Percentiles rank a stretch among this genome's conserved stretches.
phyloP scores from a whole-genome alignment of 1,140 invertebrate genomes.

The Sweltsa coloradensis region DNA sequence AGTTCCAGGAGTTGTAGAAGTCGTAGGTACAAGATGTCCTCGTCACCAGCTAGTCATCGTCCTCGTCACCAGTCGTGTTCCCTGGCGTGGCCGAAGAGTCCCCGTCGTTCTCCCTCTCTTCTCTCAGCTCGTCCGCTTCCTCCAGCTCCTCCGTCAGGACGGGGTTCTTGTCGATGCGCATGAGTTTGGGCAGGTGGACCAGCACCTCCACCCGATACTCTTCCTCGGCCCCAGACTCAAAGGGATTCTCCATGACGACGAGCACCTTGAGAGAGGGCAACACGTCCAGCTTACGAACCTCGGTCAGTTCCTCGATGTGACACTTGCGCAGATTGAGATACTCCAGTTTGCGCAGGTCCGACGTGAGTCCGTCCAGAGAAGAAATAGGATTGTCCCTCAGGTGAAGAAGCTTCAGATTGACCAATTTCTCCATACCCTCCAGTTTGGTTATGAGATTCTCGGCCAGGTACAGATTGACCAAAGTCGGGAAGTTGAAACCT shows the following conservation, averaged over 20 bases:
- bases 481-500: conserved; percentile 28
- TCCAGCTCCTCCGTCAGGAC: conserved; percentile 32
- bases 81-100: neutral
- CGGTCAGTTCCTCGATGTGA: conserved; percentile 32
- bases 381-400: conserved; percentile 36
- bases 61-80: neutral
- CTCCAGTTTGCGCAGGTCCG: conserved; percentile 27
- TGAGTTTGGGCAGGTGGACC: conserved; percentile 32
- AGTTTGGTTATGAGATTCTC: conserved; percentile 32
- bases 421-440: conserved; percentile 28
- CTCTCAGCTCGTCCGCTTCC: neutral
- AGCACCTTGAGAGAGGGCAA: conserved; percentile 27
- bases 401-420: conserved; percentile 35
- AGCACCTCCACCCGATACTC: conserved; percentile 31
- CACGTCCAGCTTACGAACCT: conserved; percentile 34
- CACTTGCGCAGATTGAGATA: conserved; percentile 40
- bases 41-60: too few species aligned
- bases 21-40: too few species aligned
- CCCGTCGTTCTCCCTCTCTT: neutral
- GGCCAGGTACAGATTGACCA: conserved; percentile 35
- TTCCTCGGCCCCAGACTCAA: conserved; percentile 26
- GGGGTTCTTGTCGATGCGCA: conserved; percentile 35
- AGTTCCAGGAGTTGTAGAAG: too few species aligned
- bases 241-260: conserved; percentile 33
- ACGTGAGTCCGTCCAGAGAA: conserved; percentile 32